phyloP scores from a whole-genome alignment of 2,888 invertebrate species.

The Smittia sp. region DNA sequence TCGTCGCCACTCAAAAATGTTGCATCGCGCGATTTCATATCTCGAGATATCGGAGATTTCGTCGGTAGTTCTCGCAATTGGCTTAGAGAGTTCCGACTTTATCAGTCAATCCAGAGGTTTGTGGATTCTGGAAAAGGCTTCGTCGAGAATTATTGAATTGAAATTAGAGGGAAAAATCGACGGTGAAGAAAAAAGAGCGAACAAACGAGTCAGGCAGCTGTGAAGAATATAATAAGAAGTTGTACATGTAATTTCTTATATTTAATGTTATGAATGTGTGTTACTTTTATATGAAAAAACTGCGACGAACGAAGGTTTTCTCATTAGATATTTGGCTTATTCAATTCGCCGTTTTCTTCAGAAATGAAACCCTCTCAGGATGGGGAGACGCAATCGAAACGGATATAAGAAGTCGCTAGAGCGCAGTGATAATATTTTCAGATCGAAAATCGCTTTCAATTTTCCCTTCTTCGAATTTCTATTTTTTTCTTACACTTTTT shows the following conservation, averaged over 20 bases:
- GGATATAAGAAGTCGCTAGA: no score
- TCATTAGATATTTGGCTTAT: not conserved
- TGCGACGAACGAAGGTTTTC: conserved; percentile 25
- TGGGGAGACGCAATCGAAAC: no score
- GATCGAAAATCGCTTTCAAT: not conserved
- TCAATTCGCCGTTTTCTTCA: not conserved
- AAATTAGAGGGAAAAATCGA: not conserved
- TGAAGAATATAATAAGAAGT: conserved; percentile 41
- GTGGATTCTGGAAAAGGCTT: not conserved
- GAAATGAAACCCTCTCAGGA: not conserved
- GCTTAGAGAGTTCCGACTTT: no score
- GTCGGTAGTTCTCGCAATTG: no score
- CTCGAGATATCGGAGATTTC: no score
- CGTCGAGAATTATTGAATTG: not conserved
- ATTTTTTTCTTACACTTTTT: conserved; percentile 36
- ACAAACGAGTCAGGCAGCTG: conserved; percentile 38
- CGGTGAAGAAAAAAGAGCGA: conserved; percentile 30
- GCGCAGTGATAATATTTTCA: not conserved
- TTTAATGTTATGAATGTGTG: conserved; percentile 37
- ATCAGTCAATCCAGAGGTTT: no score
- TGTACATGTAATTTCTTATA: conserved; percentile 39
- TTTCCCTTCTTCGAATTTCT: conserved; percentile 22
- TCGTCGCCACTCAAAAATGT: no score
- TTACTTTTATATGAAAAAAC: conserved; percentile 28
- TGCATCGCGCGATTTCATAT: no score